These are phyloP conservation scores for Micrasema minimum DNA, from an alignment of 1,140 invertebrate species.

Conservation along the genomic window DNA sequence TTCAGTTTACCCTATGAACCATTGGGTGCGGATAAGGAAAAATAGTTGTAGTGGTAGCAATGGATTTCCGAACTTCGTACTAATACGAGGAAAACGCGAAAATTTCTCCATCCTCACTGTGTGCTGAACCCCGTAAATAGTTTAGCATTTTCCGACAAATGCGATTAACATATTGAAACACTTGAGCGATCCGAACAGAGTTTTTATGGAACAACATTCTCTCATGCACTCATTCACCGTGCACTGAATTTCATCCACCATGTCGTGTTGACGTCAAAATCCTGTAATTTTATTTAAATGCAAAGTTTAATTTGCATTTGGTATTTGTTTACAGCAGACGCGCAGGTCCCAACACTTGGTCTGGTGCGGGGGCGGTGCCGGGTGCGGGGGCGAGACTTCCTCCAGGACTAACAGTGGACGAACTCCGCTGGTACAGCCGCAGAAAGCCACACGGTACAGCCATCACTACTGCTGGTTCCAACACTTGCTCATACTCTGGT, in stretches of 20 bases:
- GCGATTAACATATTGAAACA: too few relatives aligned
- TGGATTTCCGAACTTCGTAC: too few relatives aligned
- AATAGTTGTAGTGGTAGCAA: too few relatives aligned
- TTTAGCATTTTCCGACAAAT: too few relatives aligned
- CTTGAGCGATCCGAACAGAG: background rate
- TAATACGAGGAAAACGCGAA: too few relatives aligned
- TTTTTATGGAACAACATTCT: background rate
- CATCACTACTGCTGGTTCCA: background rate
- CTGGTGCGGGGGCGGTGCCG: slow-evolving; percentile 32
- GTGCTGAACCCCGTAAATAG: too few relatives aligned
- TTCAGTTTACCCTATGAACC: too few relatives aligned
- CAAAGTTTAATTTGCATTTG: too few relatives aligned
- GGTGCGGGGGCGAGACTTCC: slow-evolving; percentile 56
- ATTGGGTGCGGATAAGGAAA: too few relatives aligned
- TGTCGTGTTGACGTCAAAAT: background rate
- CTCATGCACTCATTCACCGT: background rate
- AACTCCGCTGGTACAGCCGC: slow-evolving; percentile 66
- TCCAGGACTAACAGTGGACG: slow-evolving; percentile 68
- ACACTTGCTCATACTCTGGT: background rate
- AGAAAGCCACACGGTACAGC: slow-evolving; percentile 56
- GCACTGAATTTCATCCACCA: too few relatives aligned
- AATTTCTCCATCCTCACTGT: too few relatives aligned
- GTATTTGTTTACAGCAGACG: slow-evolving; percentile 27
- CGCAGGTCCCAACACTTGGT: slow-evolving; percentile 37
- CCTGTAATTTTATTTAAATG: too few relatives aligned